Percentiles rank a stretch among this genome's conserved stretches.
Evolutionary conservation across 2,888 invertebrate genomes (phyloP).

Genomic region (Spilarctia lutea): DNA sequence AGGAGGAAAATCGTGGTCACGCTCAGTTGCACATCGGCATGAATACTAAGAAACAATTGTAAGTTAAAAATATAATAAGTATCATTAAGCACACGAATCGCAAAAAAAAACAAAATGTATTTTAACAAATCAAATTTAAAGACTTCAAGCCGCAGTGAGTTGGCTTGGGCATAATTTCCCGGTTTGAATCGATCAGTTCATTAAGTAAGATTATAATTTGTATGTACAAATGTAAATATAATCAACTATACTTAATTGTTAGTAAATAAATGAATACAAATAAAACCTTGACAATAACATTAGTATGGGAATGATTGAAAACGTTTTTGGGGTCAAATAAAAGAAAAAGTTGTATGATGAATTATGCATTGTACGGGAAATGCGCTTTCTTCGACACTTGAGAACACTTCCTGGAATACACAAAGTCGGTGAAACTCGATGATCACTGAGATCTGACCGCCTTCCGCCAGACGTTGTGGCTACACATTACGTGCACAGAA

Average conservation of each 20-base stretch:
- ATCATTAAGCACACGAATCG: conserved; percentile 14
- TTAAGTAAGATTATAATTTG: background rate
- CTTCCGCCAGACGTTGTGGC: conserved; percentile 57
- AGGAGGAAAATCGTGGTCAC: conserved; percentile 66
- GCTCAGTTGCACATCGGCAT: conserved; percentile 66
- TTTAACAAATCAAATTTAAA: conserved; percentile 3
- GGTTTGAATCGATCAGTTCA: background rate
- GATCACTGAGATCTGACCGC: conserved; percentile 62
- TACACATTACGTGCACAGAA: conserved; percentile 48
- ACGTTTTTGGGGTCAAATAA: conserved; percentile 20
- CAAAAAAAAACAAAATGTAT: background rate
- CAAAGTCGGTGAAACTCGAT: conserved; percentile 75
- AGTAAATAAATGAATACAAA: conserved; percentile 1
- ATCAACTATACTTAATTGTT: background rate
- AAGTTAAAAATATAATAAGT: conserved; percentile 17
- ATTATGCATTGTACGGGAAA: conserved; percentile 58
- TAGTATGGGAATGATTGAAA: background rate
- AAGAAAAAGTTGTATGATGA: conserved; percentile 30
- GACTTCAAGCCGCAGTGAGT: conserved; percentile 1
- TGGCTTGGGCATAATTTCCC: background rate
- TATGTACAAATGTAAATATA: background rate
- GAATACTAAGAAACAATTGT: conserved; percentile 51
- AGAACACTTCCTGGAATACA: conserved; percentile 68
- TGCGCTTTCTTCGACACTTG: conserved; percentile 60
- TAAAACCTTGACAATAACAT: background rate